Evolutionary conservation across 2,113 vertebrate species (phyloP).

Genomic region (Sarotherodon lohbergeri): DNA sequence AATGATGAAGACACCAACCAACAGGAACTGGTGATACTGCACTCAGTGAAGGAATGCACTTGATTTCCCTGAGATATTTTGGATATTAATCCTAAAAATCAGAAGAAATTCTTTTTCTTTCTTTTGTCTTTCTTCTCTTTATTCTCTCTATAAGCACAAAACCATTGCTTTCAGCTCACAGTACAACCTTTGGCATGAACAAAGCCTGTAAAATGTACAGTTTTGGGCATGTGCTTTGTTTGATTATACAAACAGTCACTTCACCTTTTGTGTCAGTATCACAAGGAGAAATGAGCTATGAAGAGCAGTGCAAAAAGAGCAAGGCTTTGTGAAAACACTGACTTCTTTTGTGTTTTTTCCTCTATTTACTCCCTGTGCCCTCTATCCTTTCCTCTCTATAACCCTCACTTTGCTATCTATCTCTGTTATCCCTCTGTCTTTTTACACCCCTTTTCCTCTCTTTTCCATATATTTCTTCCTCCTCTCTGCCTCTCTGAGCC

Average conservation of each 20-base stretch:
- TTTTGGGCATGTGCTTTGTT: conserved; percentile 38
- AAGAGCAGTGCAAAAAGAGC: conserved; percentile 6
- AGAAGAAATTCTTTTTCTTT: not conserved
- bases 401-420: not conserved
- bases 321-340: conserved; percentile 27
- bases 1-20: not conserved
- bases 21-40: not conserved
- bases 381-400: not conserved
- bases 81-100: not conserved
- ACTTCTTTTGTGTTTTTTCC: conserved; percentile 4
- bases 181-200: conserved; percentile 19
- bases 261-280: conserved; percentile 53
- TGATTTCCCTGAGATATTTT: not conserved
- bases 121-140: not conserved
- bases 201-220: conserved; percentile 27
- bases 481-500: not conserved
- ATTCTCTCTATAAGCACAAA: not conserved
- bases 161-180: not conserved
- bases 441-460: not conserved
- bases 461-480: not conserved
- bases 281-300: conserved; percentile 30
- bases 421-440: conserved; percentile 4
- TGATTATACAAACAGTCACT: conserved; percentile 49
- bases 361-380: not conserved
- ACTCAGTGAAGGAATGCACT: not conserved